These are phyloP conservation scores for Drosophila prostipennis DNA, from an alignment of 2,888 invertebrate genomes.

Conservation along the genomic window DNA sequence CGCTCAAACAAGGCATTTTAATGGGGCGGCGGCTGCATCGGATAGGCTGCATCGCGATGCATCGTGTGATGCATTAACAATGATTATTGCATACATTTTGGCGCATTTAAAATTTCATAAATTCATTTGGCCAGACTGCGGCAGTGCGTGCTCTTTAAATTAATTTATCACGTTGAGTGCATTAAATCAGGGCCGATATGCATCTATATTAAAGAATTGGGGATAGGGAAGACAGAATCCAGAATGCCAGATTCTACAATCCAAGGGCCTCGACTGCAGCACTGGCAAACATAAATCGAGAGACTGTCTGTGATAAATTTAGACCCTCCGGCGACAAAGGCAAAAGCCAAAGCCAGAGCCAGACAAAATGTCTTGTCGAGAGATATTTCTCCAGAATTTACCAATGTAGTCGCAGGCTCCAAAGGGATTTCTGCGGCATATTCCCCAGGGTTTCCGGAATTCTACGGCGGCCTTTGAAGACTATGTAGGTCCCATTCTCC, in stretches of 20 bases:
- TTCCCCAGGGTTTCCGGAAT: conserved; percentile 33
- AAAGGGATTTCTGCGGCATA: conserved; percentile 35
- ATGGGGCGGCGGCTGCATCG: conserved; percentile 18
- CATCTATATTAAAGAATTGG: not conserved
- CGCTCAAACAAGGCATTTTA: conserved; percentile 42
- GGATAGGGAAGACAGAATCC: not conserved
- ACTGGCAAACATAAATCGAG: conserved; percentile 48
- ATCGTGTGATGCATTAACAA: conserved; percentile 40
- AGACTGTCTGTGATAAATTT: conserved; percentile 59
- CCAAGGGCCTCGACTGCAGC: conserved; percentile 14
- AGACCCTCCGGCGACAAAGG: conserved; percentile 42
- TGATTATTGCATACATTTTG: conserved; percentile 40
- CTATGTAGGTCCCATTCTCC: not conserved
- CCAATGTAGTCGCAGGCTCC: conserved; percentile 24
- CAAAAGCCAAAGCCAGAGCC: conserved; percentile 41
- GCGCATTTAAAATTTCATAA: conserved; percentile 34
- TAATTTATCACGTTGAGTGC: conserved; percentile 15
- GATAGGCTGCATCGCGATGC: conserved; percentile 1
- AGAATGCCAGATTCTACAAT: not conserved
- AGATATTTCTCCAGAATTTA: conserved; percentile 40
- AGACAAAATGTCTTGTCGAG: conserved; percentile 46
- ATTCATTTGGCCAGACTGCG: conserved; percentile 15
- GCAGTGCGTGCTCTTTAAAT: conserved; percentile 8
- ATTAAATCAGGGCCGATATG: not conserved
- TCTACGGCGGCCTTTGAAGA: conserved; percentile 30